These are phyloP conservation scores for Gila robusta DNA, from an alignment of 2,797 vertebrate genomes.

Conservation along the genomic window DNA sequence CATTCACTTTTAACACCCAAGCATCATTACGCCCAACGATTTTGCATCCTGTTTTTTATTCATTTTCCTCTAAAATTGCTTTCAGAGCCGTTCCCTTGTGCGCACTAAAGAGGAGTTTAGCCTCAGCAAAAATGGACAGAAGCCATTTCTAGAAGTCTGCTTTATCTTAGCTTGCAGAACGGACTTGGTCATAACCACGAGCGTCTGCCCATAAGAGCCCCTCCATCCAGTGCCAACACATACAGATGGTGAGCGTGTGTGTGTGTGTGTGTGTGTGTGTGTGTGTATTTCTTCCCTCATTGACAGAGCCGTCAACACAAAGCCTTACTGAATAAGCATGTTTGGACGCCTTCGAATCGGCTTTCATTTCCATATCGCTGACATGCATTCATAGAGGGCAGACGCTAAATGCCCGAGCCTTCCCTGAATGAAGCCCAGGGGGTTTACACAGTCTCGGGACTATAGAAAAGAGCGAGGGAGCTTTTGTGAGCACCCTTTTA, in stretches of 20 bases:
- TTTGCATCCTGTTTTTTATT: background rate
- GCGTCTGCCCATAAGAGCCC: constrained; percentile 10
- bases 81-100: background rate
- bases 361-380: constrained; percentile 68
- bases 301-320: constrained; percentile 41
- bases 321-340: constrained; percentile 56
- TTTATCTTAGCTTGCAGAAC: constrained; percentile 46
- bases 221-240: constrained; percentile 32
- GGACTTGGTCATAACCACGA: background rate
- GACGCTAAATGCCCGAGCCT: constrained; percentile 1
- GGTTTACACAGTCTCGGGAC: constrained; percentile 7
- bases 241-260: constrained; percentile 14
- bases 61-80: background rate
- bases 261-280: background rate
- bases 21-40: background rate
- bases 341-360: constrained; percentile 62
- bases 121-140: background rate
- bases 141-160: constrained; percentile 16
- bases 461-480: background rate
- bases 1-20: background rate
- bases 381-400: constrained; percentile 57
- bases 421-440: constrained; percentile 14
- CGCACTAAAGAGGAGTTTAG: background rate
- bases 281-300: constrained; percentile 2
- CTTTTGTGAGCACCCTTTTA: constrained; percentile 26